Evolutionary conservation across 2,888 invertebrate genomes (phyloP), one percentile per base, ranked within the genome.

Genomic region (Nomada ruficornis): DNA sequence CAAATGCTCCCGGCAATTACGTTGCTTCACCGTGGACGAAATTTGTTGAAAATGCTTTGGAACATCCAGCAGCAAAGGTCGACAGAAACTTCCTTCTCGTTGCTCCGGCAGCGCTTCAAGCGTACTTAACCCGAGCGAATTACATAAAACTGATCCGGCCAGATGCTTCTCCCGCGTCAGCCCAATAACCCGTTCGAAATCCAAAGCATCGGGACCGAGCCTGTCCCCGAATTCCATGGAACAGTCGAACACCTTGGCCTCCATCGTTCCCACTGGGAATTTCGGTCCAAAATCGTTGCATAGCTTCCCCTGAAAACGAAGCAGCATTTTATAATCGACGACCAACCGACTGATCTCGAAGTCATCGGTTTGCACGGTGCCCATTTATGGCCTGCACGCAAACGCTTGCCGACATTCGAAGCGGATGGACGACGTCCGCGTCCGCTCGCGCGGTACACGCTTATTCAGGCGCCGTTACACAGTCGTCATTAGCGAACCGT

Each of bases 401-500:
- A 54, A 47, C 55, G 36, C 50, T 0, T 7, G 15, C n/a, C n/a
- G 13, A 29, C 13, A 13, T 18, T 26, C 7, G 42, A 42, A n/a
- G n/a, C 57, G 42, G 36, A n/a, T 44, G 10, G 13, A 11, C 5
- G 42, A 13, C 20, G 18, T 5, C 20, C 47, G 42, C 29, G 15
- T 47, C 57, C 36, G 54, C n/a, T 7, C 36, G 57, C 10, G 11
- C 57, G 57, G 47, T 47, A 47, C 54, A 20, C 54, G n/a, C 20
- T 57, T 29, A 44, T 68, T 75, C 52, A 54, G 59, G 60, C 59
- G 65, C 7, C n/a, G 20, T 36, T 50, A 64, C 47, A 50, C 18
- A 69, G 26, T 15, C 44, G 29, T 62, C 57, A 72, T 77, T 77
- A 72, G 52, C 72, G 77, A 72, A 29, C 47, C 67, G 67, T n/a